phyloP scores from a whole-genome alignment of 2,888 invertebrate species.

The Cristatella mucedo region DNA sequence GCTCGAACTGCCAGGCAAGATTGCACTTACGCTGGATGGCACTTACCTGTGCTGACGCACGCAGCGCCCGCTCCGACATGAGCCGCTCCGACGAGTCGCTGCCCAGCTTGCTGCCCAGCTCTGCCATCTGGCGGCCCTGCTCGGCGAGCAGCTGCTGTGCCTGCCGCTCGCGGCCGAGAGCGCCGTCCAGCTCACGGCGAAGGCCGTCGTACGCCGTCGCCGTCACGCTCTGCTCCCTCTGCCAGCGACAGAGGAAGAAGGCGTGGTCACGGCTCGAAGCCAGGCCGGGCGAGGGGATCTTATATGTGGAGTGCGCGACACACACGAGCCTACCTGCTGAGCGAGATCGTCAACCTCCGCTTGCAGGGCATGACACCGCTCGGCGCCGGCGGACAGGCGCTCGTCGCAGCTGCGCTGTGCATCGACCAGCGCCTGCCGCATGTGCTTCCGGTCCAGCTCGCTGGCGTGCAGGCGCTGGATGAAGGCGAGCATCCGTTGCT shows the following conservation, averaged over 20 bases:
- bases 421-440: conserved; percentile 21
- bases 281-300: background rate
- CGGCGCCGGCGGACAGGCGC: conserved; percentile 9
- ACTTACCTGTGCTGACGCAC: conserved; percentile 24
- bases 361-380: conserved; percentile 12
- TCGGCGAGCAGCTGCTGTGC: conserved; percentile 29
- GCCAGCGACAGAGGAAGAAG: no score
- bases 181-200: conserved; percentile 27
- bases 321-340: conserved; percentile 14
- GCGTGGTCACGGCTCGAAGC: no score
- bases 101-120: conserved; percentile 21
- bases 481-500: conserved; percentile 28
- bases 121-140: conserved; percentile 25
- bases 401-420: conserved; percentile 14
- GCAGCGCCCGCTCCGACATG: conserved; percentile 22
- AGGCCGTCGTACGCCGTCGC: conserved; percentile 30
- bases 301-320: background rate
- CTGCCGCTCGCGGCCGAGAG: conserved; percentile 26
- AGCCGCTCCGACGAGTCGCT: conserved; percentile 21
- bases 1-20: background rate
- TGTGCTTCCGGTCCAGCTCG: conserved; percentile 26
- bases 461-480: conserved; percentile 26
- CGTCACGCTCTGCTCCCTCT: conserved; percentile 14
- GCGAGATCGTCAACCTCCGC: conserved; percentile 15
- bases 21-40: background rate